Evolutionary conservation across 2,797 vertebrate species (phyloP).

Genomic region (Pseudotriccus pelzelni): DNA sequence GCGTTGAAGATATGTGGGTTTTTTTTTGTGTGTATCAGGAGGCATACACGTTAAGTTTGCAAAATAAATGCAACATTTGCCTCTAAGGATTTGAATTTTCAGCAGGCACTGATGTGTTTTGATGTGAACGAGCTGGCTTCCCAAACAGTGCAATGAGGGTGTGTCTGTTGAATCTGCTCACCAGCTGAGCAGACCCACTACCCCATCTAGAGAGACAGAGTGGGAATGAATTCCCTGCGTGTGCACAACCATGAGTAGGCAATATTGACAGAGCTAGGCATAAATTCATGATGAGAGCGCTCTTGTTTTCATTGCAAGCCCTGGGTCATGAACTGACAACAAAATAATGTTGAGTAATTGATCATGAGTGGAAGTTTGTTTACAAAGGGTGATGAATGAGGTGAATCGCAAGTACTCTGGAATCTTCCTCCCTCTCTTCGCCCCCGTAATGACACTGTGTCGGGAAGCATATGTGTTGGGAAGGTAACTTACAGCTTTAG

Average conservation of each 20-base stretch:
- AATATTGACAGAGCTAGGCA: background rate
- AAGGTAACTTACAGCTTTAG: background rate
- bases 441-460: fast-evolving
- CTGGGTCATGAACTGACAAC: background rate
- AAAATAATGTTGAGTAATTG: background rate
- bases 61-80: background rate
- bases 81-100: background rate
- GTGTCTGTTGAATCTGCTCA: background rate
- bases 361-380: background rate
- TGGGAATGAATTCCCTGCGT: background rate
- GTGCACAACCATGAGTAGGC: fast-evolving
- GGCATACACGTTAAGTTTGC: background rate
- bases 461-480: background rate
- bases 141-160: background rate
- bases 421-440: background rate
- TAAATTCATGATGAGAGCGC: background rate
- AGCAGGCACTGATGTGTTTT: background rate
- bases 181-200: background rate
- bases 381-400: background rate
- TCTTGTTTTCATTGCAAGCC: background rate
- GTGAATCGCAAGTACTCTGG: background rate
- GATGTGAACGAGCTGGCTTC: background rate
- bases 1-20: background rate
- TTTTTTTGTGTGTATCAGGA: background rate
- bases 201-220: background rate